Percentiles rank a stretch among this genome's conserved stretches.
These are phyloP conservation scores for Crenichthys baileyi DNA, from an alignment of 2,797 vertebrate genomes.

Conservation along the genomic window DNA sequence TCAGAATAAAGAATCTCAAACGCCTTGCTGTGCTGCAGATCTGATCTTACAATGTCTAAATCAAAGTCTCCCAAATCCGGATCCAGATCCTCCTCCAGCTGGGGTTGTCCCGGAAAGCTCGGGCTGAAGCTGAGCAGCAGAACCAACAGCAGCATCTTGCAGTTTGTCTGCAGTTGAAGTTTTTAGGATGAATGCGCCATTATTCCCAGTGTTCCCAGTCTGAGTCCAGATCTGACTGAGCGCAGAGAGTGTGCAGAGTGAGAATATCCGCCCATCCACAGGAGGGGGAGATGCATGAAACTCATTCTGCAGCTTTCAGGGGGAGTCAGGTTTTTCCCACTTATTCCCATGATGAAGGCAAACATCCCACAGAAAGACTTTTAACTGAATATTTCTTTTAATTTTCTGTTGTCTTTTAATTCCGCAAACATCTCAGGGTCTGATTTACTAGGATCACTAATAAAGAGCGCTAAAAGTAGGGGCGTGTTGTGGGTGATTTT, in stretches of 20 bases:
- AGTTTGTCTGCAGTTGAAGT: constrained; percentile 11
- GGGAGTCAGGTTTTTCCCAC: neutral
- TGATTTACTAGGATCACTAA: too few relatives aligned
- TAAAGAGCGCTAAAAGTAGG: too few relatives aligned
- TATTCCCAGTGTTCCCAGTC: constrained; percentile 26
- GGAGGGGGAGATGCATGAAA: constrained; percentile 27
- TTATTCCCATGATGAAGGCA: neutral
- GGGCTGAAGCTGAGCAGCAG: constrained; percentile 51
- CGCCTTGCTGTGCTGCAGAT: neutral
- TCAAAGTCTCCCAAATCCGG: constrained; percentile 63
- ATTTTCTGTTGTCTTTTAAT: neutral
- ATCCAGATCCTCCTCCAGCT: constrained; percentile 44
- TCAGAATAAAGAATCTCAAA: constrained; percentile 6
- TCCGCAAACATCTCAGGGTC: neutral
- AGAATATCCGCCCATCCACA: constrained; percentile 51
- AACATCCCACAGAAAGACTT: neutral
- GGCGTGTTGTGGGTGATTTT: too few relatives aligned
- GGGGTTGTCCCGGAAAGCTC: constrained; percentile 32
- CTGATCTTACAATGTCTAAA: constrained; percentile 67
- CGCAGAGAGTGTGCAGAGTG: neutral
- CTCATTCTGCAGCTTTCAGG: constrained; percentile 26
- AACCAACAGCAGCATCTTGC: constrained; percentile 61
- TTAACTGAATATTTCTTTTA: too few relatives aligned
- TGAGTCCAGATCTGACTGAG: constrained; percentile 30
- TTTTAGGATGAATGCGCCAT: constrained; percentile 35